phyloP scores from a whole-genome alignment of 2,113 vertebrate species.

The Spizaetus ornatus region DNA sequence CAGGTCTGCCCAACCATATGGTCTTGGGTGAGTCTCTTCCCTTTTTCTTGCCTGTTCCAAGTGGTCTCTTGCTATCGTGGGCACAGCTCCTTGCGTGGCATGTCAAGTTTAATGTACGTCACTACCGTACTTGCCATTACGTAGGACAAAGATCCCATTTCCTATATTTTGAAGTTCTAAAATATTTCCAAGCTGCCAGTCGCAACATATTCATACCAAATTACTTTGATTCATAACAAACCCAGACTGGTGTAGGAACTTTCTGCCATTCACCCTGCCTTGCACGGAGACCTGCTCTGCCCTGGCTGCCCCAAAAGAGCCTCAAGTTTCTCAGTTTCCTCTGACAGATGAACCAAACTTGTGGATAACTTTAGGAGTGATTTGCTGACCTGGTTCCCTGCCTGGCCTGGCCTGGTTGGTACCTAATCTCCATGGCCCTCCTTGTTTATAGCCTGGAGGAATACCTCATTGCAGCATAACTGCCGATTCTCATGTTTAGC shows the following conservation, averaged over 20 bases:
- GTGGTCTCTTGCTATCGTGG: accelerated
- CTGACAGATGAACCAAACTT: background rate
- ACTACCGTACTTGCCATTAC: accelerated
- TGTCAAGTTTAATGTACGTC: accelerated
- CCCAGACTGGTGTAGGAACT: background rate
- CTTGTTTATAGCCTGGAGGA: background rate
- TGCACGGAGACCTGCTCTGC: background rate
- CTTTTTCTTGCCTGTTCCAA: background rate
- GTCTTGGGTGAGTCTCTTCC: background rate
- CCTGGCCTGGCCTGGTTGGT: background rate
- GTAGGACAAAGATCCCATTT: accelerated
- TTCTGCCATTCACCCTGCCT: background rate
- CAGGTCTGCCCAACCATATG: background rate
- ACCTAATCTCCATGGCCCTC: background rate
- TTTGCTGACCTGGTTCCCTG: background rate
- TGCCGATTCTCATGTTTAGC: background rate
- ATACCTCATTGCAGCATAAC: background rate
- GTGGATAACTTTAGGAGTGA: background rate
- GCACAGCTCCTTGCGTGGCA: background rate
- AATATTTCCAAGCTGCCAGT: background rate
- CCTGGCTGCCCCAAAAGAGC: background rate
- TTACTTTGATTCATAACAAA: background rate
- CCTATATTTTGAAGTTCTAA: background rate
- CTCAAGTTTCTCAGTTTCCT: background rate
- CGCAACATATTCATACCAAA: background rate